Conservation (phyloP, 2,113 vertebrate species). For the Lycocorax pyrrhopterus region DNA sequence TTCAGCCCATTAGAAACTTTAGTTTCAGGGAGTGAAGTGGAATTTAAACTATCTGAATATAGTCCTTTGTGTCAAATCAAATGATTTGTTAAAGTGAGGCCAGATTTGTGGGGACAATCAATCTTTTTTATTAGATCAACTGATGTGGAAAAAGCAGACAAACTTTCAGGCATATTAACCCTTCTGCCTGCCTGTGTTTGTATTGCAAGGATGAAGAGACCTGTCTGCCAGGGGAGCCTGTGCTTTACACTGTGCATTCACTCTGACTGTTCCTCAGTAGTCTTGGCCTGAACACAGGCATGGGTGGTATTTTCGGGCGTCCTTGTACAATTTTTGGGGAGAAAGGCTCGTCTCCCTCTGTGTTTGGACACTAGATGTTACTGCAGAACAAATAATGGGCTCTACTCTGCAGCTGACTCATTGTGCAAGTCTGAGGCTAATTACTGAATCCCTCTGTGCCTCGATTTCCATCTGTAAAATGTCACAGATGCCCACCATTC, state of each 20-base stretch:
- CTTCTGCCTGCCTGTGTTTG: not conserved
- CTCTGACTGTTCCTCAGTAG: rapidly evolving
- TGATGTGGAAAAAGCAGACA: slow-evolving; percentile 47
- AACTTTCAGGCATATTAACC: slow-evolving; percentile 22
- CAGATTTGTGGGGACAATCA: slow-evolving; percentile 49
- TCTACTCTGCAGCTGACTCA: slow-evolving; percentile 33
- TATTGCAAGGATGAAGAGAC: not conserved
- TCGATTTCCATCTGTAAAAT: slow-evolving; percentile 38
- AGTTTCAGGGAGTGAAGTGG: slow-evolving; percentile 28
- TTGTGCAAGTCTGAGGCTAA: slow-evolving; percentile 36
- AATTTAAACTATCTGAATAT: slow-evolving; percentile 55
- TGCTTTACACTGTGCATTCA: not conserved
- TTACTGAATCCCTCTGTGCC: slow-evolving; percentile 37
- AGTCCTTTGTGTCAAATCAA: slow-evolving; percentile 56
- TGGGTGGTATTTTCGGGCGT: not conserved
- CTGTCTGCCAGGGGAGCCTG: not conserved
- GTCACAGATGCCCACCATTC: slow-evolving; percentile 59
- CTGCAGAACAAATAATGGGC: not conserved
- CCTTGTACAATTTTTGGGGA: not conserved
- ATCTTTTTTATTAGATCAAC: slow-evolving; percentile 63
- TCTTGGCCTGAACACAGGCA: not conserved
- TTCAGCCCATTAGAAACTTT: slow-evolving; percentile 12
- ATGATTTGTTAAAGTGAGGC: slow-evolving; percentile 58
- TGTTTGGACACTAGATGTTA: slow-evolving; percentile 20
- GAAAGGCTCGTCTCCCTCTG: not conserved